Evolutionary conservation across 2,888 invertebrate genomes (phyloP), one percentile per base, ranked within the genome.

Genomic region (Ceramica pisi): DNA sequence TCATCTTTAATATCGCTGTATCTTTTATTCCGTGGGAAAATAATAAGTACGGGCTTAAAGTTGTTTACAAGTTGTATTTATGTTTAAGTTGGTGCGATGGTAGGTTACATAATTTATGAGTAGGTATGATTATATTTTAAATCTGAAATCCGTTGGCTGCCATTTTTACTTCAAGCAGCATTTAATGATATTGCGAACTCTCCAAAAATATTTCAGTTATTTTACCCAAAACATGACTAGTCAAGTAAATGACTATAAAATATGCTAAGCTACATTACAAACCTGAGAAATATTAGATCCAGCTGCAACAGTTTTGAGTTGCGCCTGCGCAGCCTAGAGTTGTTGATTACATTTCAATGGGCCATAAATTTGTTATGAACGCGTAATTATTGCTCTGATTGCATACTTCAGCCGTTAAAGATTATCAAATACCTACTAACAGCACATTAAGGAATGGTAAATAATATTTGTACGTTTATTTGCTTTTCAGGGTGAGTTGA

Each of bases 271-370:
- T n/a, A 53, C 56, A 55, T 26, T n/a, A 55, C 35, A 62, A 73
- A 16, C 23, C 8, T 80, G 68, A 46, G 55, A 75, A 65, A 64
- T 78, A 16, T 53, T 48, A 63, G 38, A 44, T 75, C 8, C 50
- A 61, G 71, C 19, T 75, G 53, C 38, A 67, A 72, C 46, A 57
- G 56, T 53, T 63, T n/a, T 51, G 67, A 75, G 59, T 26, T 74
- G 38, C 61, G 51, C 50, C 23, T 67, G 51, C 26, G 59, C 14
- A 51, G 69, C 63, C 61, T 71, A 64, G 66, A 68, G 71, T 65
- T 73, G 70, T 80, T 80, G 83, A 83, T 85, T 83, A 78, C 83
- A 76, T 80, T 83, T 83, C 67, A 85, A 83, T 83, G 75, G 85
- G 85, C 62, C 78, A 80, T 85, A 83, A 83, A 85, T 83, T 75